Base-by-base conservation (phyloP, 2,113 vertebrate genomes). In the Aspiorhynchus laticeps region DNA sequence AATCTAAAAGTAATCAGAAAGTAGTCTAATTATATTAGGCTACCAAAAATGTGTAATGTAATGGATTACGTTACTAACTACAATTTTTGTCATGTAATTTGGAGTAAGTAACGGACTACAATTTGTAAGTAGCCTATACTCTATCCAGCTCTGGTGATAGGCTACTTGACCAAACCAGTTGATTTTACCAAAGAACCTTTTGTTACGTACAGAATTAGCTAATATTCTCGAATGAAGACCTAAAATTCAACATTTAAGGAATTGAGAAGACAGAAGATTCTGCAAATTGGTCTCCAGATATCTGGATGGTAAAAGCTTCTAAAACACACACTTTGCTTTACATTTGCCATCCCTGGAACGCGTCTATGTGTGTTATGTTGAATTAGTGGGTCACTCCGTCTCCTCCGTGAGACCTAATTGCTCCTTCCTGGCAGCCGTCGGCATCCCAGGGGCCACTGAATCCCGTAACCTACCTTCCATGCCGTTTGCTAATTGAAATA, bases 401-500 rank as follows among this genome's bases (percentile, higher is more conserved):
- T 83, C 24, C 79, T 43, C 63, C 8, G 19, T 15, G 28, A 51
- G 43, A 24, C 43, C 81, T 51, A 71, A 83, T 83, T 51, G 63
- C 63, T 71, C 26, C 26, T 82, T 74, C 43, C 79, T 88, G 87
- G 87, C 84, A 88, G 56, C 41, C 63, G 4, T 41, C 6, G 10
- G 76, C 56, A 75, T 86, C 87, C 78, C 59, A 61, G 38, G 48
- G 75, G 79, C 77, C 65, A 65, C 59, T 11, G 43, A 85, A 43
- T 36, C 83, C 77, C 69, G 59, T 67, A 85, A 83, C 84, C 83
- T 48, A 63, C 83, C 87, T 76, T 88, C 46, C 79, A 65, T 85
- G 51, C 67, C 28, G 61, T 77, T 69, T 75, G 84, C 78, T 88
- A 86, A 88, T 86, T 88, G 87, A 88, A 86, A 85, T 88, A 85